Evolutionary conservation across 2,888 invertebrate species (phyloP).

Genomic region (Eudasyphora cyanicolor): DNA sequence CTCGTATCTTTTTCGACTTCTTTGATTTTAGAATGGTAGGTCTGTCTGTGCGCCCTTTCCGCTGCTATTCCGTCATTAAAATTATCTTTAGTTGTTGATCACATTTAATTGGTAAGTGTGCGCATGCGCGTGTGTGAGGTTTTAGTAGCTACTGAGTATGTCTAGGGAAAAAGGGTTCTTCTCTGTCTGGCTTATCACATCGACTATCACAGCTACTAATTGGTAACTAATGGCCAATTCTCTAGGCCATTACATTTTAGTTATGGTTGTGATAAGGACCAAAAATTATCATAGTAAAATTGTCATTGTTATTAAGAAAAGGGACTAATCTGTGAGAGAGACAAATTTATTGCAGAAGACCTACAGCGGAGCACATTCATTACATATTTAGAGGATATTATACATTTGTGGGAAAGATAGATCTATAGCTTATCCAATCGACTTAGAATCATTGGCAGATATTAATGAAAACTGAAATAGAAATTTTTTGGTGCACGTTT

Average conservation of each 20-base stretch:
- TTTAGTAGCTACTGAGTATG: neutral
- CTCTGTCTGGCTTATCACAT: constrained; percentile 40
- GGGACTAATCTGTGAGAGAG: neutral
- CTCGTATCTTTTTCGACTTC: neutral
- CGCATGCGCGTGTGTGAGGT: neutral
- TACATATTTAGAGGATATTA: too few relatives aligned
- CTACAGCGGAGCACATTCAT: too few relatives aligned
- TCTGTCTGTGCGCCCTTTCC: neutral
- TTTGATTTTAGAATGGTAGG: neutral
- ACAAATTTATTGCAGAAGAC: neutral
- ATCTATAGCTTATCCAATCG: too few relatives aligned
- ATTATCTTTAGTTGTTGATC: neutral
- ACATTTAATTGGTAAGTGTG: constrained; percentile 15
- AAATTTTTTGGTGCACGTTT: too few relatives aligned
- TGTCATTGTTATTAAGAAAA: neutral
- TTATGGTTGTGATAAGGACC: constrained; percentile 51
- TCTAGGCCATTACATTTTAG: neutral
- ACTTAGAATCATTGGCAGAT: too few relatives aligned
- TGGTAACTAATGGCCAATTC: constrained; percentile 37
- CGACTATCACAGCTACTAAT: constrained; percentile 57
- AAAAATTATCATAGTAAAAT: constrained; percentile 4
- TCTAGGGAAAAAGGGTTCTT: constrained; percentile 25
- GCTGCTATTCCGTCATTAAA: neutral
- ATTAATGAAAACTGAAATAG: too few relatives aligned
- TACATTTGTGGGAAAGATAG: too few relatives aligned